Conservation (phyloP, 2,797 vertebrate species). For the Melanotaenia nigrans region DNA sequence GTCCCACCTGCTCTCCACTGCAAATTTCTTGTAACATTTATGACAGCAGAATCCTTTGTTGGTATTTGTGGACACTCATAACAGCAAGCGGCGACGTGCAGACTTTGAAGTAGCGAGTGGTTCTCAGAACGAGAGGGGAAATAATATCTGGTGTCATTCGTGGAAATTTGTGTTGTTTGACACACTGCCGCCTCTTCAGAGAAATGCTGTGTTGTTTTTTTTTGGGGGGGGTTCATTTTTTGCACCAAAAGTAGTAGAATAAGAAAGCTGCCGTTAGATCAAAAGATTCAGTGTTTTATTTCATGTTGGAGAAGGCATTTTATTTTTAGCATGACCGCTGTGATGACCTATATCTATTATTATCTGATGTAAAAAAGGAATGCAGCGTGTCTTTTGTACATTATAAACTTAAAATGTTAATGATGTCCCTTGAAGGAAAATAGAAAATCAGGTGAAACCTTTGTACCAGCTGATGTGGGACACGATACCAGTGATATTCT, state of each 20-base stretch:
- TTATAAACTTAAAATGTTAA: background rate
- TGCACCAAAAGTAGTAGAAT: conserved; percentile 11
- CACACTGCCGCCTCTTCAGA: conserved; percentile 32
- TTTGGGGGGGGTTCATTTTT: background rate
- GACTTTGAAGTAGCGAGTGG: conserved; percentile 17
- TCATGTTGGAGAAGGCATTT: conserved; percentile 20
- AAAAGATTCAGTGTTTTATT: conserved; percentile 27
- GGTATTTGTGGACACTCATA: background rate
- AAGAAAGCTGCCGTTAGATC: conserved; percentile 42
- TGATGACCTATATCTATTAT: conserved; percentile 27
- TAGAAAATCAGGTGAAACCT: background rate
- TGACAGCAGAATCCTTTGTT: background rate
- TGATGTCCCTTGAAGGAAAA: background rate
- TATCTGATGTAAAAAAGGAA: conserved; percentile 32
- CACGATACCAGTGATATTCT: background rate
- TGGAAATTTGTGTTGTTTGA: conserved; percentile 50
- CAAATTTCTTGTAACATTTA: background rate
- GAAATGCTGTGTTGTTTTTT: conserved; percentile 28
- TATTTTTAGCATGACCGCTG: conserved; percentile 41
- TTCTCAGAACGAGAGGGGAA: conserved; percentile 70
- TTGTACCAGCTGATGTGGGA: conserved; percentile 11
- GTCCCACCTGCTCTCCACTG: background rate
- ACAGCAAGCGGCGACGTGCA: background rate
- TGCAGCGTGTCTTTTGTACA: background rate
- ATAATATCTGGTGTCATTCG: conserved; percentile 39